These are phyloP conservation scores for Lypha dubia DNA, from an alignment of 2,888 invertebrate species.

Conservation along the genomic window DNA sequence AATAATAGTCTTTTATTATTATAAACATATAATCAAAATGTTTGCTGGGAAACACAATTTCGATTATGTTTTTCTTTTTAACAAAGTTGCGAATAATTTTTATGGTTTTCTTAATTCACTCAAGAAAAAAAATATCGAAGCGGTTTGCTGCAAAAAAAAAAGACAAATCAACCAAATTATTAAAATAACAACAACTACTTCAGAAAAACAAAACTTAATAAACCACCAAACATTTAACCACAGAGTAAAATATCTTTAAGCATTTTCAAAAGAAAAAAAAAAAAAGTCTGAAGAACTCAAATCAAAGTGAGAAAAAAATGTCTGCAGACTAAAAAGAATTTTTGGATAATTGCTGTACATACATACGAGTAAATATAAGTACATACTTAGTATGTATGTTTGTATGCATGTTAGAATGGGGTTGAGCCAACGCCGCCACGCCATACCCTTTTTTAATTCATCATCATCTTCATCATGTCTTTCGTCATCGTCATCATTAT, in stretches of 20 bases:
- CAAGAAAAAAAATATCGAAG: slow-evolving; percentile 52
- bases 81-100: slow-evolving; percentile 58
- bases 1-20: neutral
- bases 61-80: neutral
- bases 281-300: slow-evolving; percentile 21
- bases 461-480: slow-evolving; percentile 15
- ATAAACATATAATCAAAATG: neutral
- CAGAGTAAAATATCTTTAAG: slow-evolving; percentile 63
- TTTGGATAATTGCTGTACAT: slow-evolving; percentile 74
- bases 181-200: slow-evolving; percentile 29
- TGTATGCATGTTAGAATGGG: slow-evolving; percentile 50
- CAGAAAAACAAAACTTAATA: slow-evolving; percentile 31
- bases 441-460: slow-evolving; percentile 65
- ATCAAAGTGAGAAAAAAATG: slow-evolving; percentile 60
- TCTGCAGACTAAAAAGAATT: slow-evolving; percentile 73
- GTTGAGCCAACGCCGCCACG: slow-evolving; percentile 48
- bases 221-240: slow-evolving; percentile 57
- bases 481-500: slow-evolving; percentile 64
- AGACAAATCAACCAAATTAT: slow-evolving; percentile 57
- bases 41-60: slow-evolving; percentile 25
- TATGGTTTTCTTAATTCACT: slow-evolving; percentile 45
- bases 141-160: slow-evolving; percentile 44
- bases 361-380: slow-evolving; percentile 57
- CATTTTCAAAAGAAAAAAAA: slow-evolving; percentile 42
- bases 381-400: no score